Base-by-base conservation (phyloP, 2,888 invertebrate genomes). In the Stratiomys singularior region DNA sequence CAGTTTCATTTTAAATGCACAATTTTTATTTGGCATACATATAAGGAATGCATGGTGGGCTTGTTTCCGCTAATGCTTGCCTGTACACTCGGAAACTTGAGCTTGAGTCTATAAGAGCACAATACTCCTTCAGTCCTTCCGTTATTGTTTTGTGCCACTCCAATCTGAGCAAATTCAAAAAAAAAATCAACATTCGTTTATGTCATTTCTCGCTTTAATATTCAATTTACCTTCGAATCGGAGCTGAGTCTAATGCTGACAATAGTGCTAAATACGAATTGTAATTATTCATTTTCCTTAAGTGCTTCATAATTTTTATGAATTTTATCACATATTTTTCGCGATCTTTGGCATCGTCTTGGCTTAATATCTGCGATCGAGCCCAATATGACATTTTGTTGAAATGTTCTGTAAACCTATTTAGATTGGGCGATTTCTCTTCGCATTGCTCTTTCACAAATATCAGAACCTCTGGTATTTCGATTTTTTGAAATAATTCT, bases 361-460 rank as follows among this genome's bases (percentile, higher is more conserved):
- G 94, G 82, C 96, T 94, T 76, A 99, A 88, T 83, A 99, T 98
- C 85, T 95, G 91, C 1, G 98, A 97, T 77, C 99, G 90, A 58
- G 97, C 97, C 98, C 98, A 98, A 85, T 96, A 98, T 78, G 98
- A 98, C 96, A 98, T 97, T 89, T 99, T 98, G 86, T 99, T 99
- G 88, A 99, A 99, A 88, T 99, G 99, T 86, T 98, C 98, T 0
- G 99, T 99, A 86, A 99, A 99, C 81, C 94, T 90, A 44, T 97
- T 98, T 78, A 99, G 90, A 88, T 99, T 99, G 1, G 98, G 98
- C 85, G 98, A 97, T 82, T 95, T 91, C 85, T 98, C 98, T 87
- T 99, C 99, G 81, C 96, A 96, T 88, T 99, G 99, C 86, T 99
- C 97, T 84, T 96, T 94, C 47, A 98, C 96, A 98, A 98, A 99